Base-by-base conservation (phyloP, 2,113 vertebrate genomes). In the Petrocephalus zakoni region DNA sequence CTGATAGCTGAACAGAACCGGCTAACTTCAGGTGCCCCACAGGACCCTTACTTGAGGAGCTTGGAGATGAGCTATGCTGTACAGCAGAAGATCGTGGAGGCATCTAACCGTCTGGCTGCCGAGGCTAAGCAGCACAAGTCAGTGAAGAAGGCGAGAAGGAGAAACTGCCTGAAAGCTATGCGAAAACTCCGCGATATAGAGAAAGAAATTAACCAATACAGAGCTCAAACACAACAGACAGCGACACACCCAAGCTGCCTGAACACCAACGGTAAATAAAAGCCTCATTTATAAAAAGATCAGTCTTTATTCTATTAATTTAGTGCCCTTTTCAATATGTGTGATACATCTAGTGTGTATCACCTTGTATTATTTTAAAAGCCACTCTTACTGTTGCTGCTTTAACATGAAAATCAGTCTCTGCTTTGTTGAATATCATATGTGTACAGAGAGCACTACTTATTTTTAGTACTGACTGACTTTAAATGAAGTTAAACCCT, bases 31-130 rank as follows among this genome's bases (percentile, higher is more conserved):
- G 81, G 4, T 87, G 46, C 13, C 88, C 86, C 91, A 5, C 92
- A 99, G 98, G 98, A 99, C 91, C 97, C 97, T 0, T 90, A 97
- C 87, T 93, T 99, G 85, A 97, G 97, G 91, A 97, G 97, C 90
- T 92, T 99, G 94, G 98, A 99, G 93, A 97, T 97, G 93, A 97
- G 97, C 89, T 99, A 99, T 88, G 94, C 97, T 22, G 97, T 99
- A 89, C 98, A 99, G 92, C 97, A 96, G 89, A 99, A 99, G 93
- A 95, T 99, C 82, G 97, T 99, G 49, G 98, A 99, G 94, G 98
- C 98, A 8, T 97, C 97, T 0, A 98, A 97, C 93, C 99, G 98
- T 92, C 96, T 99, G 2, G 97, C 97, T 19, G 95, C 91, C 0
- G 98, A 99, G 92, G 56, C 96, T 1, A 97, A 99, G 85, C 91